phyloP scores from a whole-genome alignment of 2,797 vertebrate genomes.

The Bucorvus abyssinicus region DNA sequence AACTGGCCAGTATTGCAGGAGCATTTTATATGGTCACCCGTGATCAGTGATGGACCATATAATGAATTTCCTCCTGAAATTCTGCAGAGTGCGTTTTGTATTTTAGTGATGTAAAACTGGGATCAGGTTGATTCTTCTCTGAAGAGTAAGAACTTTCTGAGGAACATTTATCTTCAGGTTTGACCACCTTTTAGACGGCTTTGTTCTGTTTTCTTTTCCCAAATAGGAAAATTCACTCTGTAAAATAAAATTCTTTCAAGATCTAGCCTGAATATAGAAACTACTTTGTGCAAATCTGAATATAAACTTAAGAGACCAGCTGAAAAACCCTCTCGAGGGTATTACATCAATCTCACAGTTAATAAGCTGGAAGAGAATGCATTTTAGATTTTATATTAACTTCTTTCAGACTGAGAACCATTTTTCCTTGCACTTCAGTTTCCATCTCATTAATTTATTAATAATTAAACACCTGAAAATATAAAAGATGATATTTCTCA shows the following conservation, averaged over 20 bases:
- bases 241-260: slow-evolving; percentile 15
- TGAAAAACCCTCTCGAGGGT: slow-evolving; percentile 13
- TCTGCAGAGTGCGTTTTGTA: not conserved
- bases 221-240: not conserved
- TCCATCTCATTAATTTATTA: slow-evolving; percentile 64
- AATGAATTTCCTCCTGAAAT: not conserved
- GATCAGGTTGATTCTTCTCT: not conserved
- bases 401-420: slow-evolving; percentile 21
- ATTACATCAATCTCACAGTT: slow-evolving; percentile 46
- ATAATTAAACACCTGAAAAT: slow-evolving; percentile 63
- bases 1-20: not conserved
- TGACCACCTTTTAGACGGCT: not conserved
- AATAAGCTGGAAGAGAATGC: slow-evolving; percentile 45
- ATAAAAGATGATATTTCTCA: slow-evolving; percentile 42
- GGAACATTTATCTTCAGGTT: not conserved
- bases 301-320: not conserved
- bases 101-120: not conserved
- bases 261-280: not conserved
- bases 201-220: slow-evolving; percentile 11
- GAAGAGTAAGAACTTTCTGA: not conserved
- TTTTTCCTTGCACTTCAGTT: slow-evolving; percentile 28
- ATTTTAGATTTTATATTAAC: slow-evolving; percentile 61
- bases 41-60: not conserved
- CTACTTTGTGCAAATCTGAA: not conserved
- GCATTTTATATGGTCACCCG: fast-evolving